Conservation (phyloP, 2,888 invertebrate species). For the Octonoba sinensis region DNA sequence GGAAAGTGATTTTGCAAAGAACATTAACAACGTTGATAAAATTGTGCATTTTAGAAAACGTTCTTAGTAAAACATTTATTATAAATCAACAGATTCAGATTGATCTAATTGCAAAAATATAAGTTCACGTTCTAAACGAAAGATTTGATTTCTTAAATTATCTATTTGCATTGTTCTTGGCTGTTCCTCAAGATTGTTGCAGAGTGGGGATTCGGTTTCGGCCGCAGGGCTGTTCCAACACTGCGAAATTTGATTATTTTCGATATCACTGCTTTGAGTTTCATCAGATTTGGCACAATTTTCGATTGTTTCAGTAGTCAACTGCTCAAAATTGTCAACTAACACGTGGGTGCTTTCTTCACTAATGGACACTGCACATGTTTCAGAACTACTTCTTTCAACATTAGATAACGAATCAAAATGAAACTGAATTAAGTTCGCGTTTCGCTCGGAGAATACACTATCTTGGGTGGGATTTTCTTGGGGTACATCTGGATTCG, state of each 20-base stretch:
- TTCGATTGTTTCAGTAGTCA: neutral
- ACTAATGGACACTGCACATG: too few relatives aligned
- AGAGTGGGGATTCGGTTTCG: neutral
- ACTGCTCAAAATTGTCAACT: neutral
- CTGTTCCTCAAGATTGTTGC: slow-evolving; percentile 5
- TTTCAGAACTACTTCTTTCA: too few relatives aligned
- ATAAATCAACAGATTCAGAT: slow-evolving; percentile 56
- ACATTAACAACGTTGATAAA: too few relatives aligned
- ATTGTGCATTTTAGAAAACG: too few relatives aligned
- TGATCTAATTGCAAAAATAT: slow-evolving; percentile 56
- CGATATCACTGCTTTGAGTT: neutral
- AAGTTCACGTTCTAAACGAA: slow-evolving; percentile 48
- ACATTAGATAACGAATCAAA: neutral
- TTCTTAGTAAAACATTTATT: slow-evolving; percentile 18
- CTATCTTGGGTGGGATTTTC: neutral
- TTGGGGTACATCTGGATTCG: too few relatives aligned
- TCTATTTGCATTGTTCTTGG: slow-evolving; percentile 11
- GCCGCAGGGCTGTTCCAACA: neutral
- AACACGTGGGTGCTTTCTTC: too few relatives aligned
- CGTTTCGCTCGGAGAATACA: neutral
- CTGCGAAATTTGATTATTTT: neutral
- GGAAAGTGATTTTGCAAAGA: too few relatives aligned
- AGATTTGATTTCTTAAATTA: slow-evolving; percentile 47
- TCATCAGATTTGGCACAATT: slow-evolving; percentile 7
- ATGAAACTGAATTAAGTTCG: neutral